Evolutionary conservation across 2,113 vertebrate genomes (phyloP).

Genomic region (Myrmecobius fasciatus): DNA sequence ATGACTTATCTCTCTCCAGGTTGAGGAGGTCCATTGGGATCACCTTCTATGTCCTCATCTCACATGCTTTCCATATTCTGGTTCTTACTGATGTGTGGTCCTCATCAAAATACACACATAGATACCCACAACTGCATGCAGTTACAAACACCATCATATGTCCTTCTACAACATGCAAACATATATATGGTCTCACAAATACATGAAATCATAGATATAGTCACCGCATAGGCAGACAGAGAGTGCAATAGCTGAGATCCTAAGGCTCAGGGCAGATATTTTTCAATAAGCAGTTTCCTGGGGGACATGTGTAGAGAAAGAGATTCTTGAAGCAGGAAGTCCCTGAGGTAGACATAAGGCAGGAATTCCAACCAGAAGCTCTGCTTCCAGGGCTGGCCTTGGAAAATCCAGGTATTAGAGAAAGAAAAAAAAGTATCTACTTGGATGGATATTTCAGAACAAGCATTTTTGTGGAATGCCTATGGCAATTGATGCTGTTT

Average conservation of each 20-base stretch:
- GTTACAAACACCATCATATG: not conserved
- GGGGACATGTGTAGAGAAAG: not conserved
- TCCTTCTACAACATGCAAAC: not conserved
- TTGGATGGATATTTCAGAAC: not conserved
- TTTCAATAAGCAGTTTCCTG: not conserved
- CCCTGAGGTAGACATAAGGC: not conserved
- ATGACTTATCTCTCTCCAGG: not conserved
- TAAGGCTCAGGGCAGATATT: not conserved
- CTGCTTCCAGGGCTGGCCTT: not conserved
- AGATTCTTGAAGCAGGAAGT: not conserved
- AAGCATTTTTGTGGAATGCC: not conserved
- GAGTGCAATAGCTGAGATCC: not conserved
- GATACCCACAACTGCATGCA: not conserved
- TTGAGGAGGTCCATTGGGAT: not conserved
- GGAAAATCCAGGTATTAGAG: not conserved
- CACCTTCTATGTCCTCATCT: not conserved
- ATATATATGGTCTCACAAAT: not conserved
- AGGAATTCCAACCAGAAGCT: not conserved
- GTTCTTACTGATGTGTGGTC: not conserved
- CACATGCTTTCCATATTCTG: not conserved
- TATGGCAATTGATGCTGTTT: not conserved
- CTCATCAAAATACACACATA: not conserved
- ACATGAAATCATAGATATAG: not conserved
- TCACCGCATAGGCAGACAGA: not conserved
- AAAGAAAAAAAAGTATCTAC: not conserved